These are phyloP conservation scores for Falcunculus frontatus DNA, from an alignment of 2,113 vertebrate species.

Conservation along the genomic window DNA sequence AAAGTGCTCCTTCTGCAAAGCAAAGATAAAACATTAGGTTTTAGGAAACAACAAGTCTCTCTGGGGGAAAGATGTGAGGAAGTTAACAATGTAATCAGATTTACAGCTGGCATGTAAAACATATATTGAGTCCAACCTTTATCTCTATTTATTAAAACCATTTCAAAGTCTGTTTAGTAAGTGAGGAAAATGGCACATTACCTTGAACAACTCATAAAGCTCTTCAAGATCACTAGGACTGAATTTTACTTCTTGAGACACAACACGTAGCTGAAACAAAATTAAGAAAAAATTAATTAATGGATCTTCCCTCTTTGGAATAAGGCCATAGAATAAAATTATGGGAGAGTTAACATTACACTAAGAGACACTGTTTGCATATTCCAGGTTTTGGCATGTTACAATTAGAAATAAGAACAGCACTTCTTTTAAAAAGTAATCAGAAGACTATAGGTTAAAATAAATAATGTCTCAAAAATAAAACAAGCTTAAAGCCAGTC, in stretches of 20 bases:
- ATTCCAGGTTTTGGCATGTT: not conserved
- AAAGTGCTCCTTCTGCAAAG: conserved; percentile 90
- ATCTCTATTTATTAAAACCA: not conserved
- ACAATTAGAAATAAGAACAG: not conserved
- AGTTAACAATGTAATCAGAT: not conserved
- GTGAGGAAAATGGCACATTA: conserved; percentile 47
- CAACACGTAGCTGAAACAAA: conserved; percentile 86
- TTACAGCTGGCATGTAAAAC: not conserved
- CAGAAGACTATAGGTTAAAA: not conserved
- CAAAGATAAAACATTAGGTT: not conserved
- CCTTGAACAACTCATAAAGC: conserved; percentile 94
- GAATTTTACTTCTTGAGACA: conserved; percentile 91
- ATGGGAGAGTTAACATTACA: not conserved
- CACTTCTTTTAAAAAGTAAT: not conserved
- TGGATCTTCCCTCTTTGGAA: not conserved
- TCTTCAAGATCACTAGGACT: conserved; percentile 83
- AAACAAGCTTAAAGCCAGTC: not conserved
- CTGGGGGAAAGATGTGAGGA: not conserved
- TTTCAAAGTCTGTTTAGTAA: not conserved
- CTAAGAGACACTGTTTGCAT: not conserved
- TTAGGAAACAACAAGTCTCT: not conserved
- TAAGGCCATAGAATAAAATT: not conserved
- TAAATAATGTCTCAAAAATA: not conserved
- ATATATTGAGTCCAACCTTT: not conserved
- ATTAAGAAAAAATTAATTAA: not conserved